These are phyloP conservation scores for Boleophthalmus pectinirostris DNA, from an alignment of 2,113 vertebrate species.

Conservation along the genomic window DNA sequence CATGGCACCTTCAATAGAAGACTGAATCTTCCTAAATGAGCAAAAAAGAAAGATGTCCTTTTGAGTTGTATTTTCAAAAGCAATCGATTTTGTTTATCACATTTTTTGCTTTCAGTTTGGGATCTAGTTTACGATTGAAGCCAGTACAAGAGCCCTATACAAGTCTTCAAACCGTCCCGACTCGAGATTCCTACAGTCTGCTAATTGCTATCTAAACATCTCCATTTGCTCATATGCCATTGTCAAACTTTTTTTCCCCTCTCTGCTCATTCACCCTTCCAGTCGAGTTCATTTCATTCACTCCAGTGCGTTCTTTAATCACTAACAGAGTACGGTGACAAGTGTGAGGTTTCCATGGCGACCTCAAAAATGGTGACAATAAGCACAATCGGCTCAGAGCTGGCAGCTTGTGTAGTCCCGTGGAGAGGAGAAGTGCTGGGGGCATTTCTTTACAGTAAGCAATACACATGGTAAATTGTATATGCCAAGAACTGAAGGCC, in stretches of 20 bases:
- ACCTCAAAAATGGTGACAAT: slow-evolving; percentile 81
- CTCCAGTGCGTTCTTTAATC: slow-evolving; percentile 81
- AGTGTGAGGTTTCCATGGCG: slow-evolving; percentile 83
- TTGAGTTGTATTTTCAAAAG: too few species aligned
- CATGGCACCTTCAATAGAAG: too few species aligned
- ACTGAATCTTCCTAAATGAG: too few species aligned
- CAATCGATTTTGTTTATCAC: too few species aligned
- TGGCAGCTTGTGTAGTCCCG: slow-evolving; percentile 42
- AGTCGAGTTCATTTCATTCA: slow-evolving; percentile 48
- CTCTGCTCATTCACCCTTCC: slow-evolving; percentile 9
- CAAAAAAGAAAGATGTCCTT: too few species aligned
- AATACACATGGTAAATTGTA: too few species aligned
- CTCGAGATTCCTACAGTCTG: slow-evolving; percentile 29
- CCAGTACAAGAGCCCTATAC: too few species aligned
- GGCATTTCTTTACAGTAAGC: slow-evolving; percentile 18
- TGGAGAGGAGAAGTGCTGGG: slow-evolving; percentile 38
- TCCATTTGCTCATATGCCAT: slow-evolving; percentile 34
- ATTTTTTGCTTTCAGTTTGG: neutral
- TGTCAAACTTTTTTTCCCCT: slow-evolving; percentile 6
- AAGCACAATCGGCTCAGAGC: slow-evolving; percentile 77
- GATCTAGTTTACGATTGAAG: neutral
- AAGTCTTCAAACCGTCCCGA: slow-evolving; percentile 47
- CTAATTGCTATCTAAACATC: slow-evolving; percentile 64
- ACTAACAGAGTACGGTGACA: slow-evolving; percentile 82
- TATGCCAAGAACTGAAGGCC: too few species aligned